These are phyloP conservation scores for Pelmatolapia mariae DNA, from an alignment of 2,113 vertebrate species.

Conservation along the genomic window DNA sequence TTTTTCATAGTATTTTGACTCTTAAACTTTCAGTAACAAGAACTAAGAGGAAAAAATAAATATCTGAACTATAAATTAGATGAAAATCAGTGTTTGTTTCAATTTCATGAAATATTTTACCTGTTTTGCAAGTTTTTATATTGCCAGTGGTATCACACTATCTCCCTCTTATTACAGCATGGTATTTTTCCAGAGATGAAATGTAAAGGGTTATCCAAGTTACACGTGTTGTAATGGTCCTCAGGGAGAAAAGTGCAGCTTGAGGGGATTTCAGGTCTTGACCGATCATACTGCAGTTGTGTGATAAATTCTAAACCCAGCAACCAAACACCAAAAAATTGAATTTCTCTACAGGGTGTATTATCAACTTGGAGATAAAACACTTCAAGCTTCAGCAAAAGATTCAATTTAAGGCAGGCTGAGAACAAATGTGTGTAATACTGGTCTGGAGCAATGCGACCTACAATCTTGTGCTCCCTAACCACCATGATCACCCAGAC, in stretches of 20 bases:
- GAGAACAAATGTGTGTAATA: constrained; percentile 14
- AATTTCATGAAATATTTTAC: not conserved
- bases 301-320: not conserved
- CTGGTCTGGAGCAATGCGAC: not conserved
- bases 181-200: not conserved
- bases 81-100: not conserved
- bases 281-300: not conserved
- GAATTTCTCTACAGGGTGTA: not conserved
- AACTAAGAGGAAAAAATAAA: not conserved
- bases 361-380: constrained; percentile 33
- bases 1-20: not conserved
- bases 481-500: not conserved
- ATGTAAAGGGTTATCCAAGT: not conserved
- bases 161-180: not conserved
- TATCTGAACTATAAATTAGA: not conserved
- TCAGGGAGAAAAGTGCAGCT: not conserved
- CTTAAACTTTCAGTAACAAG: not conserved
- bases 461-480: not conserved
- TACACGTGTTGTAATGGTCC: not conserved
- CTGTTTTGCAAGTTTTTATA: not conserved
- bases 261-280: not conserved
- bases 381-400: not conserved
- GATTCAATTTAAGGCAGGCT: constrained; percentile 10
- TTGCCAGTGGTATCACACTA: not conserved
- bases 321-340: not conserved